A percentile compares a stretch with the other conserved stretches of the same genome.
These are phyloP conservation scores for Tiaroga cobitis DNA, from an alignment of 2,797 vertebrate species.

Conservation along the genomic window DNA sequence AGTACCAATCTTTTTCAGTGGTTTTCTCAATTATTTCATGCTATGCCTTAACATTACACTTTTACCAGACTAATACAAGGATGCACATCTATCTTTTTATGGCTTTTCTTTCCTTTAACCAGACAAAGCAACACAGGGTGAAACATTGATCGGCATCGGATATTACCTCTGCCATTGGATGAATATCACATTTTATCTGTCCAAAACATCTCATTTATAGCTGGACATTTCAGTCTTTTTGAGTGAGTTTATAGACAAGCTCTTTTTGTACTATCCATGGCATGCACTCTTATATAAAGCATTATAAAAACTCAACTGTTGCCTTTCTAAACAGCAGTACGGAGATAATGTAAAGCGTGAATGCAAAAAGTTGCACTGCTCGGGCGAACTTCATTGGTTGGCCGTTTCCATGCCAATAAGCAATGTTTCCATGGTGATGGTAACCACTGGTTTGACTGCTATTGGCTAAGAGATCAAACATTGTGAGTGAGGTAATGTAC, in stretches of 20 bases:
- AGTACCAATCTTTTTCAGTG: background rate
- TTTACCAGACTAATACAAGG: background rate
- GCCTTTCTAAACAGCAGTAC: background rate
- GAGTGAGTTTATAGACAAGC: background rate
- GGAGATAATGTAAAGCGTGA: background rate
- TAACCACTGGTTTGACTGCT: conserved; percentile 43
- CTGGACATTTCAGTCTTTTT: background rate
- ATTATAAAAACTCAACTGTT: background rate
- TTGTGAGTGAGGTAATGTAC: background rate
- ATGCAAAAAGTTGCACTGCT: conserved; percentile 48
- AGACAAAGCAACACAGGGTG: background rate
- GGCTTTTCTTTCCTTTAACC: background rate
- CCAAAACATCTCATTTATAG: background rate
- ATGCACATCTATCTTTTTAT: background rate
- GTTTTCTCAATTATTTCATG: background rate
- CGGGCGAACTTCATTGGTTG: conserved; percentile 54
- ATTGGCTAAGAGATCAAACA: conserved; percentile 49
- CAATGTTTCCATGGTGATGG: conserved; percentile 73
- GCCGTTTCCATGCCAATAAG: conserved; percentile 61
- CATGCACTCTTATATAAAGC: background rate
- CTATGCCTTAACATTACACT: background rate
- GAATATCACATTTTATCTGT: background rate
- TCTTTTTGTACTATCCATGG: background rate
- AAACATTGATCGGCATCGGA: background rate
- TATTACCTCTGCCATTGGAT: background rate